Conservation (phyloP, 1,140 invertebrate genomes). For the Magallana angulata region DNA sequence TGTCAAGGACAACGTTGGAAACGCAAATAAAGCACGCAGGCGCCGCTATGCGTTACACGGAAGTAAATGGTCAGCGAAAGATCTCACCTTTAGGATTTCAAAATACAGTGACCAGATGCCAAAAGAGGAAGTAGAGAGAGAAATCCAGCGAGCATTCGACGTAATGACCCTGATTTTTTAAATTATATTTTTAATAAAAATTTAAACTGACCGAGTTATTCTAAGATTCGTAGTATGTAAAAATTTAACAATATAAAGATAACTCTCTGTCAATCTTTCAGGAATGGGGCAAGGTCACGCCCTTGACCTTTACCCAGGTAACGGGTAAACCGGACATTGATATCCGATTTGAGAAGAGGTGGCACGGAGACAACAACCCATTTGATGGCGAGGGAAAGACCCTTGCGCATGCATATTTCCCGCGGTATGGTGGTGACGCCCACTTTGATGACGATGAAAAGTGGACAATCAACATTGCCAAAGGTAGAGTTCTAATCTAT, state of each 20-base stretch:
- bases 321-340: slow-evolving; percentile 72
- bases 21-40: slow-evolving; percentile 57
- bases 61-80: slow-evolving; percentile 90
- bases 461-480: slow-evolving; percentile 72
- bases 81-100: slow-evolving; percentile 90
- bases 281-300: slow-evolving; percentile 74
- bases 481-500: slow-evolving; percentile 57
- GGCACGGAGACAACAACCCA: slow-evolving; percentile 76
- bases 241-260: too few relatives aligned
- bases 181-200: background rate
- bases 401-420: slow-evolving; percentile 79
- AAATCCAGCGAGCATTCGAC: slow-evolving; percentile 70
- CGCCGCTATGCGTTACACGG: slow-evolving; percentile 69
- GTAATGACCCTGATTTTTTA: slow-evolving; percentile 56
- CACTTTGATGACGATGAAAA: slow-evolving; percentile 79
- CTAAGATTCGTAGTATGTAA: too few relatives aligned
- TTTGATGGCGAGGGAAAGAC: slow-evolving; percentile 78
- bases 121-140: slow-evolving; percentile 59
- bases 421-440: slow-evolving; percentile 89
- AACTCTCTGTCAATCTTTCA: slow-evolving; percentile 36
- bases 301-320: slow-evolving; percentile 67
- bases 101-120: slow-evolving; percentile 64
- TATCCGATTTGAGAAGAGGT: slow-evolving; percentile 69
- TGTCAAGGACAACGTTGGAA: slow-evolving; percentile 60
- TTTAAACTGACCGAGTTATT: too few relatives aligned